Evolutionary conservation across 2,888 invertebrate genomes (phyloP).

Genomic region (Rhagophthalmus giganteus): DNA sequence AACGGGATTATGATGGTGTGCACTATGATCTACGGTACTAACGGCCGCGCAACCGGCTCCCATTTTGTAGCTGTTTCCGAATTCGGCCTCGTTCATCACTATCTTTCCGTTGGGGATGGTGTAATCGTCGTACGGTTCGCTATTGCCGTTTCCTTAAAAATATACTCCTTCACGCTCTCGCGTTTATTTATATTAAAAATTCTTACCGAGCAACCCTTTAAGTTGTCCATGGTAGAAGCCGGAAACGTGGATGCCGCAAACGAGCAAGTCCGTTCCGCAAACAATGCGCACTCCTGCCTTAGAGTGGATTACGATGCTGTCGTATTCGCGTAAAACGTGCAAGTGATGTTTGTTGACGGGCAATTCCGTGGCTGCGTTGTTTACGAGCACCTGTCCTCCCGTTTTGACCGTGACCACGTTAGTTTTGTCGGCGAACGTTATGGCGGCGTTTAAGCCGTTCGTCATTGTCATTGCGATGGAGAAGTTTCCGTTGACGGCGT

Average conservation of each 20-base stretch:
- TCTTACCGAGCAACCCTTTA: conserved; percentile 81
- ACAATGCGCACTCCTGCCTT: conserved; percentile 65
- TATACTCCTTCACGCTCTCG: too few species aligned
- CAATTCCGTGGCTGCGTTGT: conserved; percentile 69
- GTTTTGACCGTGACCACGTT: conserved; percentile 61
- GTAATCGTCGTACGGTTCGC: conserved; percentile 85
- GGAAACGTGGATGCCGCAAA: conserved; percentile 72
- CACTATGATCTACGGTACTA: conserved; percentile 57
- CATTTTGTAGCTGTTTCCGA: conserved; percentile 77
- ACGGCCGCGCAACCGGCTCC: conserved; percentile 63
- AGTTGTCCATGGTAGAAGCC: conserved; percentile 88
- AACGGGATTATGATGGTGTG: conserved; percentile 54
- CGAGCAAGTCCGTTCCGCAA: conserved; percentile 65
- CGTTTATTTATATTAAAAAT: too few species aligned
- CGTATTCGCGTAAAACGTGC: conserved; percentile 64
- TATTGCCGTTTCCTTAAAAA: conserved; percentile 76
- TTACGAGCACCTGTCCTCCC: conserved; percentile 64
- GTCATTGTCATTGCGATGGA: conserved; percentile 73
- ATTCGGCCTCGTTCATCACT: conserved; percentile 60
- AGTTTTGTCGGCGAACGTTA: conserved; percentile 71
- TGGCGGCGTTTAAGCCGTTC: conserved; percentile 67
- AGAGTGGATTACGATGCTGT: conserved; percentile 63
- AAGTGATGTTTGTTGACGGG: conserved; percentile 66
- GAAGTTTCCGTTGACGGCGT: conserved; percentile 85
- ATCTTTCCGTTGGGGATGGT: conserved; percentile 75